Conservation (phyloP, 2,113 vertebrate genomes). For the Puffinus mauretanicus region DNA sequence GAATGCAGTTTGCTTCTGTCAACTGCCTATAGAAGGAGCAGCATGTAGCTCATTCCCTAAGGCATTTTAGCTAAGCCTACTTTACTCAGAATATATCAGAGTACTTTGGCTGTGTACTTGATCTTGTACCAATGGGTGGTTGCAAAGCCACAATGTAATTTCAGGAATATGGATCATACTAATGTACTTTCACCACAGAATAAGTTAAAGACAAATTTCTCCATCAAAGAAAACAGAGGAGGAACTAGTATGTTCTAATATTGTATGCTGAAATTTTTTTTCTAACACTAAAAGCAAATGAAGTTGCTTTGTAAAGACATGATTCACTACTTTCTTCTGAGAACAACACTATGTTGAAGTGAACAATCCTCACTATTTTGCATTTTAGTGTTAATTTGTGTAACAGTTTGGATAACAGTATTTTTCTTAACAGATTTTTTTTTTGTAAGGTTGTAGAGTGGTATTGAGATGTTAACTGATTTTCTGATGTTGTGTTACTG, state of each 20-base stretch:
- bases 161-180: background rate
- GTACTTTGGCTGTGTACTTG: background rate
- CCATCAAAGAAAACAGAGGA: background rate
- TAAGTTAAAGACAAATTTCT: background rate
- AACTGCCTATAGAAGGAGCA: background rate
- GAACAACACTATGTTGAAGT: background rate
- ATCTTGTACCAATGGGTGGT: background rate
- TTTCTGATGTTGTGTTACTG: background rate
- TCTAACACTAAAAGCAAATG: background rate
- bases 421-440: background rate
- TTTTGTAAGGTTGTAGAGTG: background rate
- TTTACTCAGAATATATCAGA: background rate
- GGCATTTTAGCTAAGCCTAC: background rate
- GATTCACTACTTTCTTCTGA: background rate
- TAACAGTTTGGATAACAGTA: background rate
- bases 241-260: background rate
- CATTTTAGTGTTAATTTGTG: background rate
- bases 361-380: background rate
- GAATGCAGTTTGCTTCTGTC: background rate
- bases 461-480: background rate
- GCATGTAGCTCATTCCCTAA: background rate
- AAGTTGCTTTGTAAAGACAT: background rate
- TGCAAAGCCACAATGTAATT: background rate
- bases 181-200: background rate
- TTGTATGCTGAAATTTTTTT: background rate